Base-by-base conservation (phyloP, 2,888 invertebrate species). In the Invenusta paracnida region DNA sequence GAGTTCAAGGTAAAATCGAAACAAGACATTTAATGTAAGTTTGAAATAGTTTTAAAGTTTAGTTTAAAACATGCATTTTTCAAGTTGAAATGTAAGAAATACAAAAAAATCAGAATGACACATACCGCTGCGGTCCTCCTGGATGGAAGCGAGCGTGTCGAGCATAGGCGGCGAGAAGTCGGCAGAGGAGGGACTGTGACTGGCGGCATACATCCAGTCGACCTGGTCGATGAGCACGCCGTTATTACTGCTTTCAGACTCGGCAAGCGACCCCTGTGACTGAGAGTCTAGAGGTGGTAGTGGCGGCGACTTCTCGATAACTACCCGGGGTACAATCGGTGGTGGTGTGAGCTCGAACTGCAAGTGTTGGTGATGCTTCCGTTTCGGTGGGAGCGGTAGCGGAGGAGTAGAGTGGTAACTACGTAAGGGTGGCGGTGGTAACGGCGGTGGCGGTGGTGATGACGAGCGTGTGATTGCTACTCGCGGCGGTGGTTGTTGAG, bases 261-360 rank as follows among this genome's bases (percentile, higher is more conserved):
- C n/a, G n/a, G n/a, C n/a, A n/a, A n/a, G n/a, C n/a, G n/a, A n/a
- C n/a, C n/a, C n/a, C n/a, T n/a, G n/a, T n/a, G n/a, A n/a, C n/a
- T n/a, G n/a, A n/a, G n/a, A n/a, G n/a, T n/a, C n/a, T n/a, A n/a
- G n/a, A n/a, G n/a, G n/a, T n/a, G n/a, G n/a, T n/a, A n/a, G n/a
- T n/a, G n/a, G n/a, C n/a, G n/a, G n/a, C n/a, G n/a, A n/a, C n/a
- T n/a, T n/a, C n/a, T 23, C 73, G 17, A 73, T 5, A 2, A 73
- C 73, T 13, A 73, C 23, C 73, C 73, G 73, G 73, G 73, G 73
- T n/a, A 73, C 73, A n/a, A 73, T 73, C 17, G 73, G 73, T 23
- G 73, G 73, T 23, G 73, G 73, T 5, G 73, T 48, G 5, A 11
- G 48, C 48, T 48, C 11, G 48, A 48, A 48, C 48, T 48, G 11